Percentiles rank a stretch among this genome's conserved stretches.
phyloP scores from a whole-genome alignment of 2,113 vertebrate genomes.

The Tonatia bakeri region DNA sequence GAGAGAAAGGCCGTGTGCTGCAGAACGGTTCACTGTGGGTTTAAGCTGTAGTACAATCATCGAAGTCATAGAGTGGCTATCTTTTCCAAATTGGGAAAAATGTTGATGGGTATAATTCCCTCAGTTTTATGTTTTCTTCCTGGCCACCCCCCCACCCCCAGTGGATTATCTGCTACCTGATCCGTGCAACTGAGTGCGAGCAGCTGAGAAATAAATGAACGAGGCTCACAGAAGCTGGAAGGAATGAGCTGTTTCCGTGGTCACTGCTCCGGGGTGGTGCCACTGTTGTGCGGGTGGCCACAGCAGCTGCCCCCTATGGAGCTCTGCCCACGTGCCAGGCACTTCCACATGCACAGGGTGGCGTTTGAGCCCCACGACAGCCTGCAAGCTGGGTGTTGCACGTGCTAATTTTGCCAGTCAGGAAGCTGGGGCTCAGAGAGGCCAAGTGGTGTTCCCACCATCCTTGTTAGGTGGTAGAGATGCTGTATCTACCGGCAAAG shows the following conservation, averaged over 20 bases:
- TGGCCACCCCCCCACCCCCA: neutral
- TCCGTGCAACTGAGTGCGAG: neutral
- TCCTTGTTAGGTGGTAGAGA: neutral
- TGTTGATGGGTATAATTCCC: neutral
- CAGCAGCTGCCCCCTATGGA: neutral
- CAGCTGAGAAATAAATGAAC: neutral
- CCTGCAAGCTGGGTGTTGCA: neutral
- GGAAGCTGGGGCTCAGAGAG: neutral
- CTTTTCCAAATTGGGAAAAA: neutral
- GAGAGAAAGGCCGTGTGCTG: neutral
- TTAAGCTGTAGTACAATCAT: neutral
- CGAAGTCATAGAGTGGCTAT: neutral
- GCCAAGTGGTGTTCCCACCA: neutral
- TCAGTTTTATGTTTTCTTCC: neutral
- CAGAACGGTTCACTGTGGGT: neutral
- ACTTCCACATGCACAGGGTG: neutral
- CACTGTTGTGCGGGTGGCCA: neutral
- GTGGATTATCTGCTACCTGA: neutral
- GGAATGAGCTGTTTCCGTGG: neutral
- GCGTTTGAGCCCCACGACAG: neutral
- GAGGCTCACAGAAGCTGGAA: neutral
- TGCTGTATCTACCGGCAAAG: neutral
- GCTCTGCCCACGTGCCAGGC: neutral
- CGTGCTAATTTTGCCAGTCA: neutral
- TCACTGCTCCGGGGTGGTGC: accelerated